These are phyloP conservation scores for Cairina moschata DNA, from an alignment of 2,113 vertebrate genomes.

Conservation along the genomic window DNA sequence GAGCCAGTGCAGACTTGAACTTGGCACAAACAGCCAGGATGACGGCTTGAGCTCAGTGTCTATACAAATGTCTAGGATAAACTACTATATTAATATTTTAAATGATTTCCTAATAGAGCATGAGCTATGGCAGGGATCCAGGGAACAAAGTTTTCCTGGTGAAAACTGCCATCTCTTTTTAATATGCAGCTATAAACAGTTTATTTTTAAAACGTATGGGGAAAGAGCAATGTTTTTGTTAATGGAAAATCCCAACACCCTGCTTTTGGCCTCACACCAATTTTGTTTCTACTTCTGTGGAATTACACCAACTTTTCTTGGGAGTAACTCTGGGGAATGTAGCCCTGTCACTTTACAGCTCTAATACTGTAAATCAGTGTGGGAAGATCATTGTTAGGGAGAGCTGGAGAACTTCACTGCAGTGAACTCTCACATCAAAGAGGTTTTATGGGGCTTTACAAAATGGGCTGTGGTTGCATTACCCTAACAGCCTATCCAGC, in stretches of 20 bases:
- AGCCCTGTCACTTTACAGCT: not conserved
- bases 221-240: not conserved
- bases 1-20: not conserved
- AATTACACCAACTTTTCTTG: not conserved
- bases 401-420: not conserved
- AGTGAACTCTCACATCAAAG: not conserved
- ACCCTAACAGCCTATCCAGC: not conserved
- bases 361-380: not conserved
- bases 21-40: not conserved
- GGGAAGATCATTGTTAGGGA: not conserved
- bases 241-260: not conserved
- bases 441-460: not conserved
- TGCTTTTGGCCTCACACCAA: not conserved
- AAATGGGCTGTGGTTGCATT: not conserved
- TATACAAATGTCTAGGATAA: conserved; percentile 6
- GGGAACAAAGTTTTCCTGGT: not conserved
- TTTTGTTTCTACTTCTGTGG: not conserved
- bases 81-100: conserved; percentile 41
- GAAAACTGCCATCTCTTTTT: not conserved
- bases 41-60: not conserved
- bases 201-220: not conserved
- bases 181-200: not conserved
- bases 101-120: not conserved
- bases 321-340: not conserved
- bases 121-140: conserved; percentile 14